Base-by-base conservation (phyloP, 2,113 vertebrate genomes). In the Colossoma macropomum region DNA sequence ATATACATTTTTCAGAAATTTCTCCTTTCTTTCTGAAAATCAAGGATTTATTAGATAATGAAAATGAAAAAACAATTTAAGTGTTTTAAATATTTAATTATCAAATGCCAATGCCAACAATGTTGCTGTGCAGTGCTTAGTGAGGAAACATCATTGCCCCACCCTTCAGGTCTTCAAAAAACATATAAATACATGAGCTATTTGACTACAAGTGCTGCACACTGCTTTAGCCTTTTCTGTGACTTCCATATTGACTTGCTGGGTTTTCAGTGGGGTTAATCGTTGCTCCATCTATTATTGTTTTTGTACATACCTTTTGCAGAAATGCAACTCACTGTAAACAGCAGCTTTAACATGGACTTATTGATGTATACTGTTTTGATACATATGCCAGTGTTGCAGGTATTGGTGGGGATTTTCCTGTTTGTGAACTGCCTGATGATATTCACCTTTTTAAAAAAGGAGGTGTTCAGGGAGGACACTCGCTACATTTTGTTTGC, bases 401-500 rank as follows among this genome's bases (percentile, higher is more conserved):
- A 84, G 59, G 56, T 79, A 19, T 52, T 87, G 27, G 75, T 83
- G 16, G 63, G 56, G 12, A 48, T 87, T 65, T 87, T 87, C 48
- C 50, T 80, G 1, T 87, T 83, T 54, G 25, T 87, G 17, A 80
- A 86, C 30, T 69, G 56, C 25, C 59, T 87, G 12, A 89, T 87
- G 76, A 81, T 89, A 19, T 83, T 69, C 48, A 81, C 80, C 11
- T 87, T 82, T 71, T 77, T 89, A 71, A 87, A 79, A 28, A 88
- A 77, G 60, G 62, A 85, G 45, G 9, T 13, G 25, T 79, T 86
- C 63, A 69, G 75, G 13, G 48, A 81, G 21, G 78, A 83, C 12
- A 84, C 83, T 0, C 85, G 86, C 7, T 89, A 89, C 48, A 59
- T 89, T 62, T 78, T 89, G 12, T 90, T 90, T 30, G 80, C 80